These are phyloP conservation scores for Ianthella basta DNA, from an alignment of 37 sponge, comb jelly and placozoan genomes.

Conservation along the genomic window DNA sequence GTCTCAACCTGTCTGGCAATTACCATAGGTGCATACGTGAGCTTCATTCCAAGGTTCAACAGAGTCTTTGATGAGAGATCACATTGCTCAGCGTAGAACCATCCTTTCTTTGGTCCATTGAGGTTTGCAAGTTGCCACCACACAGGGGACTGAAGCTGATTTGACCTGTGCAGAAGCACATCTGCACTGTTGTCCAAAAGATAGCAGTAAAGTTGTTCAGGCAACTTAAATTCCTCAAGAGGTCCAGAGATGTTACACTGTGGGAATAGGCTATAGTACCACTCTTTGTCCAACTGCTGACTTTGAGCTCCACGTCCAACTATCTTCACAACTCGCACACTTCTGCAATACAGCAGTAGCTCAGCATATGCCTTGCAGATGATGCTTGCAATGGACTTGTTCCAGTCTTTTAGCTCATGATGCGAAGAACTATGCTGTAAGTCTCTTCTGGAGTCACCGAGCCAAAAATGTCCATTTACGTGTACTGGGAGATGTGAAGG, in stretches of 20 bases:
- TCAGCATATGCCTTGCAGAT: conserved; percentile 53
- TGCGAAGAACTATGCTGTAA: conserved; percentile 14
- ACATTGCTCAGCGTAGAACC: background rate
- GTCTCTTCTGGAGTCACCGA: conserved; percentile 69
- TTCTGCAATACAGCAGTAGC: conserved; percentile 32
- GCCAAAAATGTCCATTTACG: conserved; percentile 73
- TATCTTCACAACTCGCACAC: background rate
- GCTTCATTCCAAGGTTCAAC: conserved; percentile 19
- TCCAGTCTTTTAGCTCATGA: conserved; percentile 47
- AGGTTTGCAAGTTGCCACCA: background rate
- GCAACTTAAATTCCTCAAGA: background rate
- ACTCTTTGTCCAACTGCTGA: background rate
- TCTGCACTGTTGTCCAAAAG: background rate
- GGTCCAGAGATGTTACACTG: background rate
- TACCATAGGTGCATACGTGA: conserved; percentile 3
- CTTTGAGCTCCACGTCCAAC: background rate
- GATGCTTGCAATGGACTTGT: conserved; percentile 19
- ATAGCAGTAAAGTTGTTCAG: background rate
- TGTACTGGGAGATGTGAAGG: conserved; percentile 65
- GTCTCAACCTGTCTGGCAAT: background rate
- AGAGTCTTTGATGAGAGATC: background rate
- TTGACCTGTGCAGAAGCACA: background rate
- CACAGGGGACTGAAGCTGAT: background rate
- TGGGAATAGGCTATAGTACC: conserved; percentile 62
- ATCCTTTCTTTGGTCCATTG: conserved; percentile 16